Conservation (phyloP, 1,140 invertebrate genomes). For the Delia radicum region DNA sequence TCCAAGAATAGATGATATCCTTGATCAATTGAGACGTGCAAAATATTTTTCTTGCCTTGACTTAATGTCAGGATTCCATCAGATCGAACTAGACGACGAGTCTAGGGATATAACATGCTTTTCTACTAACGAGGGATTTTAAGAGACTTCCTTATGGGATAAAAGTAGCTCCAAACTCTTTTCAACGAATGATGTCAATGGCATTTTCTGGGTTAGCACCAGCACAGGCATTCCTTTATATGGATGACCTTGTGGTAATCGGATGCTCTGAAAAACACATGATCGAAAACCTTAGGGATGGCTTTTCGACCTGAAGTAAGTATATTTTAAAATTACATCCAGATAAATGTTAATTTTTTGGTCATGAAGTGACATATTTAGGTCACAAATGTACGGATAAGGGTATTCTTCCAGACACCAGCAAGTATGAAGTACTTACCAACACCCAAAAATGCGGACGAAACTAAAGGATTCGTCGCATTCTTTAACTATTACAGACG, state of each 20-base stretch:
- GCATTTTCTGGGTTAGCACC: background rate
- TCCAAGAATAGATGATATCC: background rate
- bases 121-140: background rate
- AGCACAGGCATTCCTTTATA: background rate
- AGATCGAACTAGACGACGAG: background rate
- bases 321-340: background rate
- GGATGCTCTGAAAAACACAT: background rate
- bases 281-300: background rate
- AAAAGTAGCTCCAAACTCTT: background rate
- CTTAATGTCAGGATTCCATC: background rate
- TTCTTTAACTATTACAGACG: background rate
- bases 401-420: background rate
- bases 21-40: background rate
- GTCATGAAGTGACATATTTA: background rate
- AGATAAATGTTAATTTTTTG: background rate
- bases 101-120: background rate
- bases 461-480: too few species aligned
- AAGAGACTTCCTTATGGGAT: background rate
- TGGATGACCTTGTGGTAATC: background rate
- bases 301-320: background rate
- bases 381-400: background rate
- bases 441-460: too few species aligned
- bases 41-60: conserved; percentile 11
- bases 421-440: background rate
- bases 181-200: background rate